These are phyloP conservation scores for Deroplatys truncata DNA, from an alignment of 2,888 invertebrate genomes.

Conservation along the genomic window DNA sequence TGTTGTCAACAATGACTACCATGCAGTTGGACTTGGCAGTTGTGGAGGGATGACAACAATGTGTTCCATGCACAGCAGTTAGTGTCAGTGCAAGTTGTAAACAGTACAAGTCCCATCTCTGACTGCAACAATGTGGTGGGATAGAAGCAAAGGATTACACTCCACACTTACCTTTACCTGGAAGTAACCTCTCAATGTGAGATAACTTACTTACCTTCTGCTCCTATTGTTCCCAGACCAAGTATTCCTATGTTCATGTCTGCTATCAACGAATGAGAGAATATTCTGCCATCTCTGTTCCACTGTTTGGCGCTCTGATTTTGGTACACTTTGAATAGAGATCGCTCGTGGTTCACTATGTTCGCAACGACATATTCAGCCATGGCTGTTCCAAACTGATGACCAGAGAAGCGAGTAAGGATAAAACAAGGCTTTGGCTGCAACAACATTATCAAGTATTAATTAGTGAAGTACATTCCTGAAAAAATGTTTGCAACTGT, in stretches of 20 bases:
- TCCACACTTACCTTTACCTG: too few relatives aligned
- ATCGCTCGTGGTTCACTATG: constrained; percentile 49
- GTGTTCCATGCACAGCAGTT: too few relatives aligned
- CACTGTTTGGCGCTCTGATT: constrained; percentile 42
- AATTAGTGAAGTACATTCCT: too few relatives aligned
- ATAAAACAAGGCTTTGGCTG: constrained; percentile 35
- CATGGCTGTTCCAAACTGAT: constrained; percentile 48
- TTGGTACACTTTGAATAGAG: constrained; percentile 41
- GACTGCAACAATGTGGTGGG: too few relatives aligned
- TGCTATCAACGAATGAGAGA: constrained; percentile 42
- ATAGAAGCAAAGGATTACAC: too few relatives aligned
- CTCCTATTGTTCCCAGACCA: constrained; percentile 53
- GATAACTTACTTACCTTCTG: constrained; percentile 41
- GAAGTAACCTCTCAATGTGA: too few relatives aligned
- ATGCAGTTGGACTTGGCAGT: too few relatives aligned
- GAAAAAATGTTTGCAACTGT: too few relatives aligned
- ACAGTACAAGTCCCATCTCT: too few relatives aligned
- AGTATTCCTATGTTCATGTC: constrained; percentile 52
- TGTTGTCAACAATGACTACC: too few relatives aligned
- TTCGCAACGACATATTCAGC: constrained; percentile 49
- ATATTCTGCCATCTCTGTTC: constrained; percentile 41
- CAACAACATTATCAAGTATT: constrained; percentile 3
- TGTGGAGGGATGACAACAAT: too few relatives aligned
- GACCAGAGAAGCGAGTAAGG: constrained; percentile 46
- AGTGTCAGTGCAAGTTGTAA: too few relatives aligned